Evolutionary conservation across 2,113 vertebrate genomes (phyloP).

Genomic region (human): DNA sequence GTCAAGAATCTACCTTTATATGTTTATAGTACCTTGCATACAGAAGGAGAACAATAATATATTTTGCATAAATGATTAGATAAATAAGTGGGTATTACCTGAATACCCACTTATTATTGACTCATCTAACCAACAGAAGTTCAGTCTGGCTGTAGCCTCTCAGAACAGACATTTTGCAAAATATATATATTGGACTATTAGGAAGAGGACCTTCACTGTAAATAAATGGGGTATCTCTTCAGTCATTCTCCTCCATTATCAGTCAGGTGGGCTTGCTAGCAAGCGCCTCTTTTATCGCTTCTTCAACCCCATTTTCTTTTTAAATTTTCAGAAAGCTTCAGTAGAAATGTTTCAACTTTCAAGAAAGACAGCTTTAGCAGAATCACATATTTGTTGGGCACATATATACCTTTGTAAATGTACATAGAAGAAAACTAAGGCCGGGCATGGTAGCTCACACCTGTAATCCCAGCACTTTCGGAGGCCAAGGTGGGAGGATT

Average conservation of each 20-base stretch:
- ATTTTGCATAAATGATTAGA: slow-evolving; percentile 9
- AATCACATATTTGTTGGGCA: background rate
- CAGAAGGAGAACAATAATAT: background rate
- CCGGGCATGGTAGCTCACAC: no score
- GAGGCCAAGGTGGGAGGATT: no score
- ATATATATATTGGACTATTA: background rate
- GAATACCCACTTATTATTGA: background rate
- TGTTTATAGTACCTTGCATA: background rate
- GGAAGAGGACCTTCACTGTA: background rate
- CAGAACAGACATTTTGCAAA: background rate
- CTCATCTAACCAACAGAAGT: background rate
- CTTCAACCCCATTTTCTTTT: background rate
- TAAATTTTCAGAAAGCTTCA: background rate
- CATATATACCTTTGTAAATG: background rate
- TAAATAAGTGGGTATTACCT: background rate
- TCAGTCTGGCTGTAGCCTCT: background rate
- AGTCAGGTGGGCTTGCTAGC: background rate
- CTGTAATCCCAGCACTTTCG: no score
- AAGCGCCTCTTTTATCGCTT: background rate
- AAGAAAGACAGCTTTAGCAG: background rate
- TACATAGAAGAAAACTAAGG: background rate
- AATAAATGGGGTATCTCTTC: background rate
- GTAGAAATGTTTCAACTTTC: slow-evolving; percentile 50
- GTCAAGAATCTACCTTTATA: background rate
- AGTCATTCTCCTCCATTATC: background rate